Conservation (phyloP, 2,888 invertebrate genomes). For the Eulithis prunata region DNA sequence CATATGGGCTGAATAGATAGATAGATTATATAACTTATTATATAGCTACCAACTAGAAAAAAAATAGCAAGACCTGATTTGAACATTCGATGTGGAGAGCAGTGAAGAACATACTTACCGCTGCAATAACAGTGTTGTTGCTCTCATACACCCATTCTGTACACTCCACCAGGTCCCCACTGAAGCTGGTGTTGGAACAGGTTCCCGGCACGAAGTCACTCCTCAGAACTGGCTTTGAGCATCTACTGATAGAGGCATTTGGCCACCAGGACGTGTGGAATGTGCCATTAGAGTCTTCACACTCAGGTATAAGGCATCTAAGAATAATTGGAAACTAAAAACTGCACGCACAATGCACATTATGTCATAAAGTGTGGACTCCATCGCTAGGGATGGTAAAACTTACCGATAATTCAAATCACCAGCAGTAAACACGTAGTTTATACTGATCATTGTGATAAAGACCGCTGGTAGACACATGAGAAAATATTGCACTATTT, state of each 20-base stretch:
- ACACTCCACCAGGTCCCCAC: conserved; percentile 48
- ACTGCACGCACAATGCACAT: no score
- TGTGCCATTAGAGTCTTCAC: conserved; percentile 51
- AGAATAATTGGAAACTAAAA: conserved; percentile 11
- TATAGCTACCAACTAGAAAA: no score
- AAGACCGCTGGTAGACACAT: conserved; percentile 61
- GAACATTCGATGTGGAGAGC: no score
- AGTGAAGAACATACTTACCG: conserved; percentile 46
- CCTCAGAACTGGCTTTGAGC: conserved; percentile 56
- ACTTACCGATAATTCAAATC: conserved; percentile 66
- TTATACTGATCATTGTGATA: conserved; percentile 65
- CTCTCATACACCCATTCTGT: conserved; percentile 67
- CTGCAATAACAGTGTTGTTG: conserved; percentile 63
- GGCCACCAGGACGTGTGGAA: conserved; percentile 65
- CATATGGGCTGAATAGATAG: no score
- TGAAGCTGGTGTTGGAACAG: conserved; percentile 59
- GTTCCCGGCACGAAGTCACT: conserved; percentile 29
- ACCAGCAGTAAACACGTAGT: conserved; percentile 69
- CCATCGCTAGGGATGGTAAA: no score
- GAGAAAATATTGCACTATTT: conserved; percentile 61
- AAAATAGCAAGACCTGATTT: no score
- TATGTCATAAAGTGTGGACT: no score
- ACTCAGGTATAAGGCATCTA: conserved; percentile 67
- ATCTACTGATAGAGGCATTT: conserved; percentile 53
- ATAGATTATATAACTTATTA: no score